phyloP scores from a whole-genome alignment of 2,113 vertebrate genomes.

The Apteryx mantelli region DNA sequence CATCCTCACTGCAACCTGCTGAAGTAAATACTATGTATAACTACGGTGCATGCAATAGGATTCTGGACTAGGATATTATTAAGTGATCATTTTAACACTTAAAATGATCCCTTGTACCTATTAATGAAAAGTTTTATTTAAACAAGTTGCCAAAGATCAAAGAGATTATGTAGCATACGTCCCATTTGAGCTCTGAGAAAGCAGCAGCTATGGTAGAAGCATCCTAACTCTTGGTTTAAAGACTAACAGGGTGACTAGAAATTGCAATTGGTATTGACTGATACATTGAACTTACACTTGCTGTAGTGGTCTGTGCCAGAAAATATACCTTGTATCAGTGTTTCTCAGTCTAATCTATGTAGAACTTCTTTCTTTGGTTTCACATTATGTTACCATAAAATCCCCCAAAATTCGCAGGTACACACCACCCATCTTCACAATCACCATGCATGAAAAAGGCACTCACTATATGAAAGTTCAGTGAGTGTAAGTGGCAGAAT shows the following conservation, averaged over 20 bases:
- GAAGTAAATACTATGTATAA: neutral
- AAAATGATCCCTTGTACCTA: neutral
- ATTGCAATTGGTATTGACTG: neutral
- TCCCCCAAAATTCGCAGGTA: neutral
- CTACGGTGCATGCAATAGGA: neutral
- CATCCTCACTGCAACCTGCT: neutral
- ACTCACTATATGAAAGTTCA: neutral
- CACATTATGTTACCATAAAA: neutral
- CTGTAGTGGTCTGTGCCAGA: neutral
- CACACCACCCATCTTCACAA: neutral
- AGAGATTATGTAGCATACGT: neutral
- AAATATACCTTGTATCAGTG: neutral
- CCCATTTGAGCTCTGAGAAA: neutral
- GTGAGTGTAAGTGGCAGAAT: neutral
- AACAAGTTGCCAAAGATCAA: neutral
- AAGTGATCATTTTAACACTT: neutral
- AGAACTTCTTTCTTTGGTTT: neutral
- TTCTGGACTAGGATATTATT: neutral
- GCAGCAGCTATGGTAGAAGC: neutral
- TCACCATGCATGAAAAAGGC: rapidly evolving
- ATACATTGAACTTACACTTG: neutral
- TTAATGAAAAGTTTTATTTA: neutral
- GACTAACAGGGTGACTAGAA: neutral
- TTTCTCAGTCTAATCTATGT: neutral
- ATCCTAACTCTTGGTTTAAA: neutral